Evolutionary conservation across 2,797 vertebrate genomes (phyloP).

Genomic region (Acanthurus lineatus): DNA sequence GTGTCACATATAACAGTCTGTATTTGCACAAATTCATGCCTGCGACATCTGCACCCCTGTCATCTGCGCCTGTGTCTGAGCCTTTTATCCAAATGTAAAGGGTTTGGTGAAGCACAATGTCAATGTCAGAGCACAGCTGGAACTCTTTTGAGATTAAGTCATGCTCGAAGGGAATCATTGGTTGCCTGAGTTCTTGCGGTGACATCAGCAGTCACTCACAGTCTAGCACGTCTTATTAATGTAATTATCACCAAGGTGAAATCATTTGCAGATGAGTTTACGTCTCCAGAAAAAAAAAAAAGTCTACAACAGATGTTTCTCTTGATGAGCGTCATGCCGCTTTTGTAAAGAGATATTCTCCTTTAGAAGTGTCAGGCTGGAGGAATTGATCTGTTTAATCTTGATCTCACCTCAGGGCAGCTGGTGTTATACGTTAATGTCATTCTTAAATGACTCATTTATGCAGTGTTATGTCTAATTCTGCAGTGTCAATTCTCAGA

Average conservation of each 20-base stretch:
- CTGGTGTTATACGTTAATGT: slow-evolving; percentile 30
- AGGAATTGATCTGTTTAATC: slow-evolving; percentile 46
- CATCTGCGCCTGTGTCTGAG: slow-evolving; percentile 7
- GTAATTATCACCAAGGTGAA: slow-evolving; percentile 39
- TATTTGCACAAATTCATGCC: slow-evolving; percentile 6
- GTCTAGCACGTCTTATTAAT: slow-evolving; percentile 36
- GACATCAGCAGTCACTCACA: slow-evolving; percentile 54
- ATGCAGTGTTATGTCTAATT: slow-evolving; percentile 36
- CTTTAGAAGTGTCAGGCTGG: slow-evolving; percentile 23
- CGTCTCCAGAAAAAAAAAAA: slow-evolving; percentile 36
- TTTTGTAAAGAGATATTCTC: slow-evolving; percentile 3
- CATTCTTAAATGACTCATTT: slow-evolving; percentile 46
- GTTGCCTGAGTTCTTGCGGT: slow-evolving; percentile 26
- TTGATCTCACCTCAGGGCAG: slow-evolving; percentile 39
- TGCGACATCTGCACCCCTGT: slow-evolving; percentile 20
- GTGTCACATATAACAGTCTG: not conserved
- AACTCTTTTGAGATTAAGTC: slow-evolving; percentile 44
- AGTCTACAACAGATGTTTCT: slow-evolving; percentile 24
- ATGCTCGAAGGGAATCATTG: slow-evolving; percentile 32
- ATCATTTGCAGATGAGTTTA: slow-evolving; percentile 38
- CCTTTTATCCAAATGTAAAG: slow-evolving; percentile 39
- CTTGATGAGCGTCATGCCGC: slow-evolving; percentile 17
- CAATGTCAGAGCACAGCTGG: slow-evolving; percentile 55
- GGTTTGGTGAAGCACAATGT: slow-evolving; percentile 30
- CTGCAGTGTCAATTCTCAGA: slow-evolving; percentile 30